Base-by-base conservation (phyloP, 2,113 vertebrate species). In the Blennius ocellaris region DNA sequence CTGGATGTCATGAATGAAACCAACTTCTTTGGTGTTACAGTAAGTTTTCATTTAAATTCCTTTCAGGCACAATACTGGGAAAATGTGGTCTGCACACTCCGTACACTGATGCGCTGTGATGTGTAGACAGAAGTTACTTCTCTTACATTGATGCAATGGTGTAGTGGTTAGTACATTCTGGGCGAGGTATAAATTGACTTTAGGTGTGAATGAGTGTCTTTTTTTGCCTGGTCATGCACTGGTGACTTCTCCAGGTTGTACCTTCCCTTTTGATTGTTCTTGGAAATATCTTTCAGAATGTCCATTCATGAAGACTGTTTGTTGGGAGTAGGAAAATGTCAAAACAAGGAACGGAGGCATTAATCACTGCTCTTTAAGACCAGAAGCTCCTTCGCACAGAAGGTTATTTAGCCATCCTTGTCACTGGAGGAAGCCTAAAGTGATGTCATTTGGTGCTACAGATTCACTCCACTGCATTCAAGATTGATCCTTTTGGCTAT, bases 1-100 rank as follows among this genome's bases (percentile, higher is more conserved):
- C 94, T 99, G 85, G 96, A 97, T 7, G 96, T 97, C 88, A 99
- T 99, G 97, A 99, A 99, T 1, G 97, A 99, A 89, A 99, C 98
- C 73, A 99, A 97, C 92, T 99, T 99, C 92, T 96, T 95, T n/a
- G 98, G 98, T 37, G 98, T 99, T 68, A 99, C 98, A 76, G 98
- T 99, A 89, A 95, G 97, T 91, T 30, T 30, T 2, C 21, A 2
- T 30, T 30, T 30, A 30, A 30, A 30, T 2, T 30, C 21, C 21
- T 30, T 30, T 4, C 21, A 30, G 21, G 21, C 21, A 30, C 21
- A 4, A 30, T 4, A 30, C 21, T 2, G 21, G 2, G 21, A 30
- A 30, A 30, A 30, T 30, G 21, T 30, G 21, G 21, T 30, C 21
- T 4, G 4, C 21, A 30, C 21, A 30, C 21, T 30, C 2, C 21